Evolutionary conservation across 2,113 vertebrate species (phyloP).

Genomic region (Pachypanchax playfairii): DNA sequence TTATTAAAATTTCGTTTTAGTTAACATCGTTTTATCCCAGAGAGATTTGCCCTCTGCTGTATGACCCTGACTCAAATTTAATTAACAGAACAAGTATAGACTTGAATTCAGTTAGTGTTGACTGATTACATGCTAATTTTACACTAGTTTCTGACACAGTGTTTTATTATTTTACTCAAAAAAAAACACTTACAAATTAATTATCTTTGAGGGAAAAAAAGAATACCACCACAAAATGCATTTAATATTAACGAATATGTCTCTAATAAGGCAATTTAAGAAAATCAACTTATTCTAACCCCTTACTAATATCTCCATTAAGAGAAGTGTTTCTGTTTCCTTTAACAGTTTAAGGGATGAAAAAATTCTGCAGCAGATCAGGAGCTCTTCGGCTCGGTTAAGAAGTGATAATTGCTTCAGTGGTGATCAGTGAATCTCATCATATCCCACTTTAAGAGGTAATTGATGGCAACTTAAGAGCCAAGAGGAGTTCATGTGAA

Average conservation of each 20-base stretch:
- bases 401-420: constrained; percentile 46
- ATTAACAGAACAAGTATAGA: constrained; percentile 30
- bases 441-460: constrained; percentile 26
- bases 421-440: constrained; percentile 27
- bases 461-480: constrained; percentile 35
- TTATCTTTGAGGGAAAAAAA: constrained; percentile 8
- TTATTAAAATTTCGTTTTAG: constrained; percentile 2
- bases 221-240: background rate
- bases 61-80: constrained; percentile 8
- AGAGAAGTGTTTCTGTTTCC: constrained; percentile 39
- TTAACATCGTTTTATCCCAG: background rate
- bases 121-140: constrained; percentile 21
- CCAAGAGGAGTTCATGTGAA: constrained; percentile 13
- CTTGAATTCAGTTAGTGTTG: constrained; percentile 25
- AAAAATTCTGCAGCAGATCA: constrained; percentile 42
- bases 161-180: constrained; percentile 12
- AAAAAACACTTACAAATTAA: constrained; percentile 8
- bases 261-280: constrained; percentile 42
- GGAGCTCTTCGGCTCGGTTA: constrained; percentile 31
- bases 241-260: constrained; percentile 2
- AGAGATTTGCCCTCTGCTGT: constrained; percentile 1
- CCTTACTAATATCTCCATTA: constrained; percentile 11
- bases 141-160: constrained; percentile 5
- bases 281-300: constrained; percentile 24
- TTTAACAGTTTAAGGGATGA: constrained; percentile 29